phyloP scores from a whole-genome alignment of 2,888 invertebrate species.

The Lathronympha strigana region DNA sequence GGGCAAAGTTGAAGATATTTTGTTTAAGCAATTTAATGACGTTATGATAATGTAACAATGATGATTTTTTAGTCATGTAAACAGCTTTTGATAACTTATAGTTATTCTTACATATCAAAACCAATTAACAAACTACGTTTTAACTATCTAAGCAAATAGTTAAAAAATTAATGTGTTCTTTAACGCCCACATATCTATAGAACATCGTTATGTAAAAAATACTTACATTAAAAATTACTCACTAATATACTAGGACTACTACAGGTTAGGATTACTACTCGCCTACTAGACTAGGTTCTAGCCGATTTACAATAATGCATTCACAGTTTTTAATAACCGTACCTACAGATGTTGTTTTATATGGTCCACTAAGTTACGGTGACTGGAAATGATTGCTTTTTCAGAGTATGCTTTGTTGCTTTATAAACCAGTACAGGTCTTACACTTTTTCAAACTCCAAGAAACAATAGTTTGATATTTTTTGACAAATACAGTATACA shows the following conservation, averaged over 20 bases:
- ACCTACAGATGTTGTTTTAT: neutral
- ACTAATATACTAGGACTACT: too few species aligned
- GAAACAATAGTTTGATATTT: neutral
- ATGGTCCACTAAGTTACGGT: neutral
- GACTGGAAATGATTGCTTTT: constrained; percentile 15
- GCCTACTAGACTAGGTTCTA: too few species aligned
- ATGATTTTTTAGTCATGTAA: neutral
- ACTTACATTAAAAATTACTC: too few species aligned
- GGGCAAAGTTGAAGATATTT: constrained; percentile 57
- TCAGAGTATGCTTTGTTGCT: neutral
- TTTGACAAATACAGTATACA: too few species aligned
- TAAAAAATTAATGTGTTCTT: too few species aligned
- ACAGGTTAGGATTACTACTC: too few species aligned
- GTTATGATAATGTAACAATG: constrained; percentile 43
- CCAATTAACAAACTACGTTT: neutral
- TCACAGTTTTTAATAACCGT: too few species aligned
- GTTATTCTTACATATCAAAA: neutral
- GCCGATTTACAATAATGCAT: too few species aligned
- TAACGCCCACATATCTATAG: too few species aligned
- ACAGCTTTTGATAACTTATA: neutral
- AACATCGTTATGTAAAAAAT: too few species aligned
- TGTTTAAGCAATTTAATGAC: constrained; percentile 48
- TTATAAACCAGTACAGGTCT: neutral
- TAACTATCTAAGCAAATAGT: neutral
- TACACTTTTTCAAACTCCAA: neutral